Percentiles rank a stretch among this genome's conserved stretches.
Evolutionary conservation across 2,113 vertebrate genomes (phyloP).

Genomic region (Phaethornis superciliosus): DNA sequence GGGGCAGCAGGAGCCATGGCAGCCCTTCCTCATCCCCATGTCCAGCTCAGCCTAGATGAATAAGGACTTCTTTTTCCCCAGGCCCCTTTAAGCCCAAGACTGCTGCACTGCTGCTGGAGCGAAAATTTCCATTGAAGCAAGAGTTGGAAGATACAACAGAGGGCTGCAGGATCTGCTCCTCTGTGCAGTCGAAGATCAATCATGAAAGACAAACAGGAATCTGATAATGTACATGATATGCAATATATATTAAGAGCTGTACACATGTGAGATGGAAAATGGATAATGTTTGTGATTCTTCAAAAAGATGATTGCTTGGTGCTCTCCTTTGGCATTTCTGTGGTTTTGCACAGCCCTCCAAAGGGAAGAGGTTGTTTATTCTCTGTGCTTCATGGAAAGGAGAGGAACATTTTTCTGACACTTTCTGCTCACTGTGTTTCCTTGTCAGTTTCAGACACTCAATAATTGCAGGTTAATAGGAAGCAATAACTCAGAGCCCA

Average conservation of each 20-base stretch:
- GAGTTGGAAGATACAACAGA: background rate
- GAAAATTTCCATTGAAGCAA: background rate
- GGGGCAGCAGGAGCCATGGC: background rate
- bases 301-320: background rate
- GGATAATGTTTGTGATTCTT: background rate
- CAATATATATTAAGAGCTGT: background rate
- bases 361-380: slow-evolving; percentile 30
- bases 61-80: too few relatives aligned
- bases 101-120: background rate
- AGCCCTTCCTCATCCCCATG: background rate
- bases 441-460: slow-evolving; percentile 23
- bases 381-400: background rate
- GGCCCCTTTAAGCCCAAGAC: background rate
- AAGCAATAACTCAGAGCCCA: slow-evolving; percentile 51
- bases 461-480: slow-evolving; percentile 66
- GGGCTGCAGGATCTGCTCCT: background rate
- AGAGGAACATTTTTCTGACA: slow-evolving; percentile 20
- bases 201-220: background rate
- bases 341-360: background rate
- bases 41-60: background rate
- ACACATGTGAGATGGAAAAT: background rate
- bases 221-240: background rate
- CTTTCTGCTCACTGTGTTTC: slow-evolving; percentile 37
- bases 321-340: background rate
- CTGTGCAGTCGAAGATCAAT: background rate